Conservation (phyloP, 1,140 invertebrate genomes). For the Thrips palmi region DNA sequence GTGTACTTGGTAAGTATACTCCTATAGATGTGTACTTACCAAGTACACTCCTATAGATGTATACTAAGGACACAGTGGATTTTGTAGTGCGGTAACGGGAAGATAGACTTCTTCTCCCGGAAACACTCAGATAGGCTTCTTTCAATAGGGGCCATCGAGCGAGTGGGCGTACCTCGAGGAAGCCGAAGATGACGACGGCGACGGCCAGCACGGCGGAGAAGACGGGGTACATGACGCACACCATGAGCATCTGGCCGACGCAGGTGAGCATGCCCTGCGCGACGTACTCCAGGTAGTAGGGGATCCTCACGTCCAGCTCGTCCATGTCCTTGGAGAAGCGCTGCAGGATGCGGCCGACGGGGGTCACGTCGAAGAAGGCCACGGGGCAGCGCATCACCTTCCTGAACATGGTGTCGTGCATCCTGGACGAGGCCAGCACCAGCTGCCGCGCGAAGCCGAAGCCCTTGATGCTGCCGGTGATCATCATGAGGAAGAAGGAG, state of each 20-base stretch:
- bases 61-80: too few relatives aligned
- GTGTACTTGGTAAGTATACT: too few relatives aligned
- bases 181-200: conserved; percentile 24
- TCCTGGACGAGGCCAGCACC: conserved; percentile 36
- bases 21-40: too few relatives aligned
- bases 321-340: conserved; percentile 45
- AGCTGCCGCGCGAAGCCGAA: conserved; percentile 24
- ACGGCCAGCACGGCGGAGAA: conserved; percentile 35
- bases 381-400: conserved; percentile 33
- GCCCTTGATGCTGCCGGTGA: conserved; percentile 30
- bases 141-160: too few relatives aligned
- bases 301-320: conserved; percentile 73
- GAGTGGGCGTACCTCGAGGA: too few relatives aligned
- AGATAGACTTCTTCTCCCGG: too few relatives aligned
- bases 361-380: conserved; percentile 40
- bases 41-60: too few relatives aligned
- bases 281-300: conserved; percentile 24
- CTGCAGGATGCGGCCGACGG: conserved; percentile 41
- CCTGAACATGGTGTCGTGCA: conserved; percentile 37
- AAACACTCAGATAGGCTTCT: too few relatives aligned
- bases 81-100: too few relatives aligned
- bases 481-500: conserved; percentile 29
- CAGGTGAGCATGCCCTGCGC: conserved; percentile 26
- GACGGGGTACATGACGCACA: conserved; percentile 24
- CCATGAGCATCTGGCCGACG: conserved; percentile 20